These are phyloP conservation scores for Montifringilla adamsi DNA, from an alignment of 2,113 vertebrate genomes.

Conservation along the genomic window DNA sequence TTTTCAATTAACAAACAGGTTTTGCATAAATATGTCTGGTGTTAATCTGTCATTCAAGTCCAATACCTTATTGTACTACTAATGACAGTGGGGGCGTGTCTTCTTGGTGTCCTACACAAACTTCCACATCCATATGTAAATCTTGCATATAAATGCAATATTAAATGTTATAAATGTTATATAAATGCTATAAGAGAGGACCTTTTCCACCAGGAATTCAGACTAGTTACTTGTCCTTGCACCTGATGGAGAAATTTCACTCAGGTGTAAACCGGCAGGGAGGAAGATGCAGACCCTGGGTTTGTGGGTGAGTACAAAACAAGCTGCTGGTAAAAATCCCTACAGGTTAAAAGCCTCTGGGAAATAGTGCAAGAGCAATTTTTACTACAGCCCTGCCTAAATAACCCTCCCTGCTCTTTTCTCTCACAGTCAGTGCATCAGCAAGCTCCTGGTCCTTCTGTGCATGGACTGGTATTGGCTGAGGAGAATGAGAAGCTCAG, in stretches of 20 bases:
- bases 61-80: neutral
- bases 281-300: neutral
- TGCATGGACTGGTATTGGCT: fast-evolving
- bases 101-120: neutral
- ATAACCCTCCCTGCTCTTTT: neutral
- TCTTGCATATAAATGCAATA: neutral
- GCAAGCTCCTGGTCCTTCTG: neutral
- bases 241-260: neutral
- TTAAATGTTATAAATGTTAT: neutral
- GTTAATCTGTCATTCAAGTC: neutral
- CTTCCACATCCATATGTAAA: neutral
- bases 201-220: neutral
- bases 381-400: neutral
- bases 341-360: neutral
- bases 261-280: neutral
- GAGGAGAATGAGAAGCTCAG: neutral
- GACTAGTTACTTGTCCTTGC: neutral
- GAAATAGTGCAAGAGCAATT: neutral
- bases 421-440: neutral
- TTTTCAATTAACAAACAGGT: neutral
- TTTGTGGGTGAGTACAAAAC: neutral
- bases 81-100: neutral
- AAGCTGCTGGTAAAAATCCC: neutral
- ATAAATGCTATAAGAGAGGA: neutral
- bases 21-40: no score